Base-by-base conservation (phyloP, 1,140 invertebrate genomes). In the Ceratina australensis region DNA sequence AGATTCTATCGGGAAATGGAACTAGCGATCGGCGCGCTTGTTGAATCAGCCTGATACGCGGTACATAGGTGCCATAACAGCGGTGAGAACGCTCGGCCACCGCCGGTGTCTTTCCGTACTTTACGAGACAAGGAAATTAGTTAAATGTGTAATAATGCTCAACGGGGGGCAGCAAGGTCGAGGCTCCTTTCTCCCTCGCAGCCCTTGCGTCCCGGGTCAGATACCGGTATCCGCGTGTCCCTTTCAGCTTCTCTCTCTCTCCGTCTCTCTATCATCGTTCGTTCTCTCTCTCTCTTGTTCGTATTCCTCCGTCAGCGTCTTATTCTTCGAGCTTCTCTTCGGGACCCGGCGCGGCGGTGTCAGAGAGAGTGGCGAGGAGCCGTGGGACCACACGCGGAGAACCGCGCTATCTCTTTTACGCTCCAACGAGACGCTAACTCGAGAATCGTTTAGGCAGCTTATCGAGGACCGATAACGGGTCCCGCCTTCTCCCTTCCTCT, bases 111-210 rank as follows among this genome's bases (percentile, higher is more conserved):
- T 86, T 88, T 83, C 71, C 67, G 72, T 85, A 86, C 77, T 89
- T 91, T 90, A 89, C 84, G 89, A 90, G 89, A 88, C 89, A 90
- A 85, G 87, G 86, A 89, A 90, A 91, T 90, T 90, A 89, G 88
- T 89, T 90, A 88, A 91, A 90, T 90, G 86, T 85, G 85, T 90
- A 91, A 89, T 91, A 91, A 88, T 83, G 81, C 87, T 77, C 86
- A 49, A 83, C 83, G 84, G 85, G 85, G 73, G 22, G 18, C 49
- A 57, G n/a, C 28, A 59, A 66, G 49, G n/a, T 84, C 78, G 56
- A 50, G 26, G 49, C 22, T 20, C 42, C 59, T 67, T 67, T 52
- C 24, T 57, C 52, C 64, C 18, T 26, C 4, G 56, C 49, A 54
- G 56, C 64, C 57, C 24, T 52, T 16, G 33, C 33, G 60, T 50